phyloP scores from a whole-genome alignment of 2,797 vertebrate genomes.

The Vespertilio murinus region DNA sequence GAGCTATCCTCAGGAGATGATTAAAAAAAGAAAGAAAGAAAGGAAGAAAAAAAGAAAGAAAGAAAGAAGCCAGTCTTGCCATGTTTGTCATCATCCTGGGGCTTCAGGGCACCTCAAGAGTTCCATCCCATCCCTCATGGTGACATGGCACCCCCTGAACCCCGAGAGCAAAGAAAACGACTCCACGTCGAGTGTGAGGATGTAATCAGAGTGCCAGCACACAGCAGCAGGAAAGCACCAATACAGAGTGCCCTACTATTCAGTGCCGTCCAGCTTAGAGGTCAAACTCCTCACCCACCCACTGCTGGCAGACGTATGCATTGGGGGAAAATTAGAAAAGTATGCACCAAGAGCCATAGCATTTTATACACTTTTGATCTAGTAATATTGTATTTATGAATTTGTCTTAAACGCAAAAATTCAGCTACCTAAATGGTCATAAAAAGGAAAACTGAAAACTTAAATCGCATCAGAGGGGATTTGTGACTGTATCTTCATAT shows the following conservation, averaged over 20 bases:
- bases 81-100: neutral
- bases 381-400: neutral
- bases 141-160: neutral
- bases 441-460: neutral
- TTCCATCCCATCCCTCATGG: neutral
- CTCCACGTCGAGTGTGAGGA: neutral
- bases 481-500: neutral
- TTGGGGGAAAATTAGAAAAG: neutral
- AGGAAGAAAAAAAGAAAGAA: too few relatives aligned
- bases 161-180: neutral
- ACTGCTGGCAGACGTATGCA: neutral
- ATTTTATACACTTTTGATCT: slow-evolving; percentile 13
- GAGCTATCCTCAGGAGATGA: too few relatives aligned
- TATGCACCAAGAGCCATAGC: neutral
- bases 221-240: neutral
- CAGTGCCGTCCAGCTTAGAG: neutral
- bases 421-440: neutral
- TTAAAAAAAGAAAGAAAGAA: too few relatives aligned
- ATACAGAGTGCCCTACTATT: neutral
- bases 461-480: neutral
- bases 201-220: neutral
- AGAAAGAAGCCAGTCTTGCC: neutral
- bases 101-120: neutral
- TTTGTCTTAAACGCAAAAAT: slow-evolving; percentile 21
- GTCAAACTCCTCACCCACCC: neutral